Evolutionary conservation across 2,888 invertebrate species (phyloP).

Genomic region (Pardosa pseudoannulata): DNA sequence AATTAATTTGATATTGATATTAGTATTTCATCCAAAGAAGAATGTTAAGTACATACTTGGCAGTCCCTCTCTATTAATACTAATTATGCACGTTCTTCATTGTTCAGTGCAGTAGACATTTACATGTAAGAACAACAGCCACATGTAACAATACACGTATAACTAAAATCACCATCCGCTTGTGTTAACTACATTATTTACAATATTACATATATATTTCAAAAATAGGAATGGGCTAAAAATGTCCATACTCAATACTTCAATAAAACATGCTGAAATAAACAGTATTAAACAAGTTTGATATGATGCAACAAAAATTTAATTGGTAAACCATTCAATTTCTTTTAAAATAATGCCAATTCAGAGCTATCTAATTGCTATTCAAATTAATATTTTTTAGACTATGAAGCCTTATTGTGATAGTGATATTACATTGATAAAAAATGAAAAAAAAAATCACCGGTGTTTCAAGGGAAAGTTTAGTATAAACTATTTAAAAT

Average conservation of each 20-base stretch:
- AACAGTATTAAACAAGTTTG: not conserved
- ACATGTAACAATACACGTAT: conserved; percentile 65
- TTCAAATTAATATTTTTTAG: too few relatives aligned
- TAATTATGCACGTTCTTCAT: conserved; percentile 46
- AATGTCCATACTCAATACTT: not conserved
- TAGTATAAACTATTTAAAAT: too few relatives aligned
- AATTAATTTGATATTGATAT: too few relatives aligned
- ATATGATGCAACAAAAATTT: too few relatives aligned
- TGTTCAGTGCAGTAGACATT: conserved; percentile 51
- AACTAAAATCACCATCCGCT: conserved; percentile 65
- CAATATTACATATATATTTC: conserved; percentile 43
- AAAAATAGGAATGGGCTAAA: conserved; percentile 58
- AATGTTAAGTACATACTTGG: not conserved
- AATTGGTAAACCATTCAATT: too few relatives aligned
- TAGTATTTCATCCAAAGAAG: too few relatives aligned
- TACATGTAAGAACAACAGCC: conserved; percentile 61
- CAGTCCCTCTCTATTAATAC: not conserved
- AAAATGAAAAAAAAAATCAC: too few relatives aligned
- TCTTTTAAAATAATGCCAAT: too few relatives aligned
- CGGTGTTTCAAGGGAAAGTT: too few relatives aligned
- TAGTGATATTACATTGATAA: too few relatives aligned
- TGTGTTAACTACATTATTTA: conserved; percentile 64
- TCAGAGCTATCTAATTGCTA: too few relatives aligned
- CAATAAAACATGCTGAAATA: not conserved
- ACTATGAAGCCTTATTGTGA: too few relatives aligned